Evolutionary conservation across 2,797 vertebrate species (phyloP).

Genomic region (Coreius guichenoti): DNA sequence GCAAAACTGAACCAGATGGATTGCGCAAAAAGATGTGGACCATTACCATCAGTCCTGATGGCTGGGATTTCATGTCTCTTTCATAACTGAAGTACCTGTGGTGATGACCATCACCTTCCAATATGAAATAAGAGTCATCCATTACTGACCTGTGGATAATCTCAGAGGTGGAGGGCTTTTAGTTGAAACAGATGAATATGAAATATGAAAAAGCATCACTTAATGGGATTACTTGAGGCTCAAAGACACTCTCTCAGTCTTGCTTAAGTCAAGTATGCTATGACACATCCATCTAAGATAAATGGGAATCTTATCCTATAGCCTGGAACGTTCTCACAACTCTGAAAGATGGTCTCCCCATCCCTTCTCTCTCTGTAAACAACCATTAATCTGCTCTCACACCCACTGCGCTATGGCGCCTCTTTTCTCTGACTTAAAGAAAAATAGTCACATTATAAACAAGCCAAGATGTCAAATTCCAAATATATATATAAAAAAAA

Average conservation of each 20-base stretch:
- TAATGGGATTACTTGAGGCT: constrained; percentile 11
- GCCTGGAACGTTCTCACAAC: constrained; percentile 17
- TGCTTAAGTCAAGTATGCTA: constrained; percentile 7
- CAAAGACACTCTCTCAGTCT: constrained; percentile 13
- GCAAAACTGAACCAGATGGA: constrained; percentile 35
- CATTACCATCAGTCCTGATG: constrained; percentile 7
- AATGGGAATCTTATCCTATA: constrained; percentile 17
- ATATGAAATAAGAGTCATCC: neutral
- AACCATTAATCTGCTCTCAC: constrained; percentile 48
- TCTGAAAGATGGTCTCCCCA: constrained; percentile 21
- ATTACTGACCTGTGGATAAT: neutral
- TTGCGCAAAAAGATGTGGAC: constrained; percentile 1
- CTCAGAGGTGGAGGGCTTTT: neutral
- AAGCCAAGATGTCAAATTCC: constrained; percentile 23
- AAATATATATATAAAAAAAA: neutral
- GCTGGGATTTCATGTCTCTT: neutral
- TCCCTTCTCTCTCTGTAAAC: constrained; percentile 41
- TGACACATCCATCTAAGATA: constrained; percentile 1
- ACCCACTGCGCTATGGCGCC: constrained; percentile 13
- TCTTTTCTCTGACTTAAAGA: constrained; percentile 20
- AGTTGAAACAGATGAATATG: neutral
- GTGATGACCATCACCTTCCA: neutral
- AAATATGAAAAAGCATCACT: constrained; percentile 1
- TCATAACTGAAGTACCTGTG: constrained; percentile 20
- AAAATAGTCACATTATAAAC: constrained; percentile 47